Evolutionary conservation across 2,113 vertebrate species (phyloP).

Genomic region (Acrocephalus arundinaceus): DNA sequence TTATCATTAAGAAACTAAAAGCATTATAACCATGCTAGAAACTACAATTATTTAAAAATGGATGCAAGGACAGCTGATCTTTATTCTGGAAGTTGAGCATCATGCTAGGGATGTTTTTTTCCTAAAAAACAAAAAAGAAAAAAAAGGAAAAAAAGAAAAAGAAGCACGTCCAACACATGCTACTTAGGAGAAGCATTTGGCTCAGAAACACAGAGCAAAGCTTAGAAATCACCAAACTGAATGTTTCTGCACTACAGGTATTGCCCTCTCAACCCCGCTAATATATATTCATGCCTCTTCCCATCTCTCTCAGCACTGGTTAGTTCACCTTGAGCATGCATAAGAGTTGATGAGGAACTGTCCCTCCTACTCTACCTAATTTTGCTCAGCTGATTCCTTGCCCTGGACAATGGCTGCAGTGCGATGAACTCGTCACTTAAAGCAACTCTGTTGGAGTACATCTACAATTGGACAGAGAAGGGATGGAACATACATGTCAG

Average conservation of each 20-base stretch:
- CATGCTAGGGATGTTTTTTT: conserved; percentile 52
- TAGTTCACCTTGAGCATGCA: conserved; percentile 83
- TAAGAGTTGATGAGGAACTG: conserved; percentile 72
- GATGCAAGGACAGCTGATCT: conserved; percentile 51
- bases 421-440: conserved; percentile 99
- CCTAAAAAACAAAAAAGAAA: background rate
- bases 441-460: conserved; percentile 95
- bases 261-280: conserved; percentile 30
- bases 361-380: conserved; percentile 97
- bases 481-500: conserved; percentile 82
- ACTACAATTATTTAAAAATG: conserved; percentile 11
- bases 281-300: conserved; percentile 71
- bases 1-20: conserved; percentile 67
- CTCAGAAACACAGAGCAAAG: conserved; percentile 71
- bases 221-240: conserved; percentile 47
- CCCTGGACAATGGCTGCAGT: conserved; percentile 98
- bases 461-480: conserved; percentile 89
- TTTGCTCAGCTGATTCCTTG: conserved; percentile 98
- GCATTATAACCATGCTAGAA: conserved; percentile 69
- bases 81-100: conserved; percentile 44
- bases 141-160: background rate
- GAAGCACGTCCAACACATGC: conserved; percentile 42
- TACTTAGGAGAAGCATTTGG: conserved; percentile 65
- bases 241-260: conserved; percentile 31
- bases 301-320: conserved; percentile 73